Evolutionary conservation across 2,113 vertebrate species (phyloP).

Genomic region (Phalacrocorax aristotelis): DNA sequence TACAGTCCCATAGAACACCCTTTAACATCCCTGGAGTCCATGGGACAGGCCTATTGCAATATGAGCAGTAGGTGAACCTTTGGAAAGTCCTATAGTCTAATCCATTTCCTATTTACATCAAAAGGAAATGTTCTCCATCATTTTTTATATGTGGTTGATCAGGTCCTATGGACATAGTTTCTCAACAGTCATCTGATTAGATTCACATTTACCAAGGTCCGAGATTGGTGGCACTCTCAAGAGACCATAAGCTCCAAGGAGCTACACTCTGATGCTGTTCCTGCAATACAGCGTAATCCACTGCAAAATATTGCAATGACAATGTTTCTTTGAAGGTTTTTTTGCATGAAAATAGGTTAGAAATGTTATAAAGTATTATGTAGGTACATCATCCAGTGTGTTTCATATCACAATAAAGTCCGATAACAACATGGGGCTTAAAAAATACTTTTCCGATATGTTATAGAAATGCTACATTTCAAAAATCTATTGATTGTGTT

Average conservation of each 20-base stretch:
- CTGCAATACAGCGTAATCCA: not conserved
- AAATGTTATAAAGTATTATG: not conserved
- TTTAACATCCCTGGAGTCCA: not conserved
- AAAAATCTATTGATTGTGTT: not conserved
- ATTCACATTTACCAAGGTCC: not conserved
- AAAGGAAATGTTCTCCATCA: not conserved
- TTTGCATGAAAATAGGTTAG: not conserved
- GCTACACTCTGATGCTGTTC: not conserved
- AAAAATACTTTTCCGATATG: not conserved
- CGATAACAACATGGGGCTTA: not conserved
- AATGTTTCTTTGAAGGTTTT: not conserved
- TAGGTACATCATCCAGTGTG: not conserved
- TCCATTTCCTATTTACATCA: not conserved
- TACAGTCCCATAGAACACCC: not conserved
- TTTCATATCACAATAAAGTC: not conserved
- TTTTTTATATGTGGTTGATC: not conserved
- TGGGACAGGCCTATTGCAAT: not conserved
- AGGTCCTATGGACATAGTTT: not conserved
- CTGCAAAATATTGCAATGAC: not conserved
- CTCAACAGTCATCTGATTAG: not conserved
- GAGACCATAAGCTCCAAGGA: not conserved
- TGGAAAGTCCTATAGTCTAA: not conserved
- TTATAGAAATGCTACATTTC: not conserved
- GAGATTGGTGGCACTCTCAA: not conserved
- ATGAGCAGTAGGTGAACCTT: not conserved